Evolutionary conservation across 2,113 vertebrate genomes (phyloP).

Genomic region (Microcebus tavaratra): DNA sequence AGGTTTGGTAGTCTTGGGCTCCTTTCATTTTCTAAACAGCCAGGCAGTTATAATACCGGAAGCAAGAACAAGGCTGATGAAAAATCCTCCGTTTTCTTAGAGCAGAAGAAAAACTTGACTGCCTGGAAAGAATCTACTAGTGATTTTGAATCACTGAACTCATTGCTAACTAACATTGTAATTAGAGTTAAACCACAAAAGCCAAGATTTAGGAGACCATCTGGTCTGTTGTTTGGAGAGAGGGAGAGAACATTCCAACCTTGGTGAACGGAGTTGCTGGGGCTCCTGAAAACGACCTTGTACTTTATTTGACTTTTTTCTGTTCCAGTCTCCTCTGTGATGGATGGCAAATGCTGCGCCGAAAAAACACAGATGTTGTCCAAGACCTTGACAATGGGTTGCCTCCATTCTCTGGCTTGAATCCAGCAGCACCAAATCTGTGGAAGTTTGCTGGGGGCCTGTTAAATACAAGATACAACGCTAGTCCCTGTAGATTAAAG

Average conservation of each 20-base stretch:
- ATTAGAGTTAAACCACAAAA: conserved; percentile 67
- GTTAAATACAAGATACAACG: background rate
- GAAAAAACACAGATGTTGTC: conserved; percentile 72
- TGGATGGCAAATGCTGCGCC: conserved; percentile 60
- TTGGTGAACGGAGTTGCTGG: conserved; percentile 63
- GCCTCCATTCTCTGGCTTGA: conserved; percentile 34
- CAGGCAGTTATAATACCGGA: conserved; percentile 46
- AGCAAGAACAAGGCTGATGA: conserved; percentile 25
- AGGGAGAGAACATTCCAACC: conserved; percentile 55
- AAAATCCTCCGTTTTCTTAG: conserved; percentile 30
- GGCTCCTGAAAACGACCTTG: conserved; percentile 67
- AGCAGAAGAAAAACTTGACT: background rate
- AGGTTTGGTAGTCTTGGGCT: conserved; percentile 48
- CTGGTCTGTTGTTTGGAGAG: conserved; percentile 59
- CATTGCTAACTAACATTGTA: conserved; percentile 70
- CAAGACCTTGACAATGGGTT: conserved; percentile 58
- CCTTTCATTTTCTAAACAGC: conserved; percentile 55
- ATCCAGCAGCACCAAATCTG: conserved; percentile 25
- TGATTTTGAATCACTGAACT: conserved; percentile 62
- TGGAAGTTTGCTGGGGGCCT: background rate
- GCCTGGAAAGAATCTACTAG: conserved; percentile 39
- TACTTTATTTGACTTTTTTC: conserved; percentile 58
- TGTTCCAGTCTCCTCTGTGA: conserved; percentile 43
- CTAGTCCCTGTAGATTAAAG: background rate
- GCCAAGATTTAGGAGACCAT: conserved; percentile 67